These are phyloP conservation scores for Tribolium freemani DNA, from an alignment of 2,888 invertebrate species.

Conservation along the genomic window DNA sequence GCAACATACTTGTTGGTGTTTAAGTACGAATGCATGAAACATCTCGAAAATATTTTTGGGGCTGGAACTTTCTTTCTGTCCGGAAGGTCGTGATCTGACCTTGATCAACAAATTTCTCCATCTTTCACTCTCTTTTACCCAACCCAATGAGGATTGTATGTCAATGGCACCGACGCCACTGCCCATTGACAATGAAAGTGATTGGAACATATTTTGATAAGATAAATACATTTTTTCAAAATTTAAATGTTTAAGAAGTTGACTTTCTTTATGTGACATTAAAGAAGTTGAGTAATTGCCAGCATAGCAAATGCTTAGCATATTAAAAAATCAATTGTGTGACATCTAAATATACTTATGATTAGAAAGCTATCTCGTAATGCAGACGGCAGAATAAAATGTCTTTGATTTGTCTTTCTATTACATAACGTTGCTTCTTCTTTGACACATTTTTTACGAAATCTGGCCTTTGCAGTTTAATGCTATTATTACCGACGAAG, in stretches of 20 bases:
- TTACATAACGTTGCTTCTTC: slow-evolving; percentile 18
- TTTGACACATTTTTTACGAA: not conserved
- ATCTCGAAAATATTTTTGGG: slow-evolving; percentile 34
- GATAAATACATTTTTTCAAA: slow-evolving; percentile 1
- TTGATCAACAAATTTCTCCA: slow-evolving; percentile 62
- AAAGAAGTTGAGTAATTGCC: slow-evolving; percentile 9
- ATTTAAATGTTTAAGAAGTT: not conserved
- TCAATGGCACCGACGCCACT: slow-evolving; percentile 52
- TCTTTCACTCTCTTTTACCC: slow-evolving; percentile 63
- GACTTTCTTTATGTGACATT: slow-evolving; percentile 20
- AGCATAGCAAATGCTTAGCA: slow-evolving; percentile 1
- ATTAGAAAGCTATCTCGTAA: slow-evolving; percentile 36
- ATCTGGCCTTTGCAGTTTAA: not conserved
- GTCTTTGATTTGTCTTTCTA: slow-evolving; percentile 4
- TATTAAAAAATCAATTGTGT: slow-evolving; percentile 16
- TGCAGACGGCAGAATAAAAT: slow-evolving; percentile 21
- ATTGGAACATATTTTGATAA: slow-evolving; percentile 22
- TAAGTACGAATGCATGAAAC: not conserved
- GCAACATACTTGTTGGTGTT: not conserved
- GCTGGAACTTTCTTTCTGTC: slow-evolving; percentile 54
- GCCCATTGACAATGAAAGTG: slow-evolving; percentile 50
- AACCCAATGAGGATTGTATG: slow-evolving; percentile 53
- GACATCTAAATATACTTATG: slow-evolving; percentile 23
- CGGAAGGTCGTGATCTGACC: slow-evolving; percentile 63
- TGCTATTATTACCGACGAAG: no score